phyloP scores from a whole-genome alignment of 2,888 invertebrate genomes.

The Campoplex nolae region DNA sequence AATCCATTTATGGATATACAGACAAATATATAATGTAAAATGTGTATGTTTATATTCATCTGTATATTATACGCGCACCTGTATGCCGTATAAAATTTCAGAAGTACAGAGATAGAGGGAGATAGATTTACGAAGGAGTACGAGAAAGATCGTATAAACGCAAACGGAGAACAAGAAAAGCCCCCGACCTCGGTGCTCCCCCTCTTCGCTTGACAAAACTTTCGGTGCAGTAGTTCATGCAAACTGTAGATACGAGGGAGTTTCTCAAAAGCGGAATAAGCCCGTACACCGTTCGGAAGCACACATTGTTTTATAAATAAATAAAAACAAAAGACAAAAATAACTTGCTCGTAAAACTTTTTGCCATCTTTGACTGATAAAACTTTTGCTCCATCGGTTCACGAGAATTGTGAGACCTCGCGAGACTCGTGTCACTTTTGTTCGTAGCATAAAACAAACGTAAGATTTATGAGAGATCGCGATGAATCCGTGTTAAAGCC shows the following conservation, averaged over 20 bases:
- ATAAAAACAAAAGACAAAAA: constrained; percentile 28
- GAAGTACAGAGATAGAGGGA: constrained; percentile 24
- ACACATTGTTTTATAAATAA: constrained; percentile 36
- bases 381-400: constrained; percentile 38
- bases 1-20: constrained; percentile 1
- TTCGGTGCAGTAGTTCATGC: constrained; percentile 76
- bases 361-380: neutral
- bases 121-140: neutral
- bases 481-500: neutral
- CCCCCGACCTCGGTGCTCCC: neutral
- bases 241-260: constrained; percentile 76
- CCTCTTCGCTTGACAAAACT: constrained; percentile 71
- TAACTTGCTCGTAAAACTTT: constrained; percentile 56
- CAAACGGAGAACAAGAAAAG: constrained; percentile 43
- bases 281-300: constrained; percentile 58
- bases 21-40: neutral
- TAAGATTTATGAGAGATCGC: neutral
- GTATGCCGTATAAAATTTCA: constrained; percentile 49
- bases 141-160: constrained; percentile 24
- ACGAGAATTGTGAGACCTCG: constrained; percentile 23
- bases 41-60: constrained; percentile 21
- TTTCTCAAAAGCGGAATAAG: constrained; percentile 70
- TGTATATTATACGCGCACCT: constrained; percentile 44
- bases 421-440: constrained; percentile 15
- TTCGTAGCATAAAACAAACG: neutral